phyloP scores from a whole-genome alignment of 92 coral and sea anemone genomes.

The Palythoa heliodiscus region DNA sequence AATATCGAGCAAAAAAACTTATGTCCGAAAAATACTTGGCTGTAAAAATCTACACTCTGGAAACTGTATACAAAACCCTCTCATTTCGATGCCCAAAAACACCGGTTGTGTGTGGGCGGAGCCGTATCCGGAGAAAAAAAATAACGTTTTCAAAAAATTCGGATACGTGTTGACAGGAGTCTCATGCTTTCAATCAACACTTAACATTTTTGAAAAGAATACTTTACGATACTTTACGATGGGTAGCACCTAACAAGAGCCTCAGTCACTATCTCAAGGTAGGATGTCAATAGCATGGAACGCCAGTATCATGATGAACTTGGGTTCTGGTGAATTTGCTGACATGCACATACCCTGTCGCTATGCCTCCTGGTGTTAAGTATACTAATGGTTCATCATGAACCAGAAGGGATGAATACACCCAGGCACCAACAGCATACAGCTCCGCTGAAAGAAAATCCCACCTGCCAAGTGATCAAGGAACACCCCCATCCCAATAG shows the following conservation, averaged over 20 bases:
- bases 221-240: conserved; percentile 35
- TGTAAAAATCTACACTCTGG: no score
- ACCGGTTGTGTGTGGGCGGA: no score
- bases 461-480: conserved; percentile 33
- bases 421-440: conserved; percentile 26
- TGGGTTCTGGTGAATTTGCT: conserved; percentile 17
- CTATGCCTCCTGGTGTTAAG: conserved; percentile 45
- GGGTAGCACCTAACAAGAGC: conserved; percentile 34
- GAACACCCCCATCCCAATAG: conserved; percentile 29
- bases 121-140: no score
- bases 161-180: no score
- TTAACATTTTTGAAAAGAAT: no score
- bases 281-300: conserved; percentile 36
- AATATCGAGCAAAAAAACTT: no score
- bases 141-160: no score
- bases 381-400: conserved; percentile 21
- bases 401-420: conserved; percentile 2
- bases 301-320: conserved; percentile 38
- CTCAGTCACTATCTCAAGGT: conserved; percentile 33
- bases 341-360: conserved; percentile 26
- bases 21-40: no score
- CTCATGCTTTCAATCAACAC: no score
- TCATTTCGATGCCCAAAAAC: no score
- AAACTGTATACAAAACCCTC: no score
- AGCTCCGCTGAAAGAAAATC: conserved; percentile 23